These are phyloP conservation scores for Alethe castanea DNA, from an alignment of 2,113 vertebrate species.

Conservation along the genomic window DNA sequence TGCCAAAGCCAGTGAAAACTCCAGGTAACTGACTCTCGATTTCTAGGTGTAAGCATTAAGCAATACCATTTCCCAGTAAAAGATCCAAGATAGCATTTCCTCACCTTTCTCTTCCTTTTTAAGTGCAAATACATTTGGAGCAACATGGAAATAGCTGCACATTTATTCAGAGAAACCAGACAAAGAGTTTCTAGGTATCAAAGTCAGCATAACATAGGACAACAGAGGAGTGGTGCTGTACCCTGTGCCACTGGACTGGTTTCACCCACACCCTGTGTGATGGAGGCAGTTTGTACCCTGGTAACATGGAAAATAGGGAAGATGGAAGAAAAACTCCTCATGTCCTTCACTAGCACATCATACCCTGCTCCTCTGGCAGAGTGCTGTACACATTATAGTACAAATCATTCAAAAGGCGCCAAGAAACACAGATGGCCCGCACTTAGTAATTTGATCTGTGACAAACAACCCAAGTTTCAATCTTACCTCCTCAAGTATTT, in stretches of 20 bases:
- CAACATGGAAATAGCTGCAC: background rate
- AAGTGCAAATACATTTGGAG: background rate
- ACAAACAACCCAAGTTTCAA: background rate
- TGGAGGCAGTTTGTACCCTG: background rate
- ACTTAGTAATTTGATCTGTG: background rate
- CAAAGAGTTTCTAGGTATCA: background rate
- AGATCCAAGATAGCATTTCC: background rate
- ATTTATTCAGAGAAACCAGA: background rate
- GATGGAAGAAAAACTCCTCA: background rate
- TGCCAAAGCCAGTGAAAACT: background rate
- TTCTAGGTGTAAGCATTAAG: background rate
- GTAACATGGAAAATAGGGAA: background rate
- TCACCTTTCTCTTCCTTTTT: background rate
- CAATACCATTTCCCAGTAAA: background rate
- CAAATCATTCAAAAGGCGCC: rapidly evolving
- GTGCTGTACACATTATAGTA: background rate
- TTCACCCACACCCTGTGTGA: background rate
- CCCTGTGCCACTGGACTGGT: background rate
- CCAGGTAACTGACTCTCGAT: background rate
- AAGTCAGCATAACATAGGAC: background rate
- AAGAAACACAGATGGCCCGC: background rate
- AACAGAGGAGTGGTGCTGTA: background rate
- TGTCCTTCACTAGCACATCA: background rate
- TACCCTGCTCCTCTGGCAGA: background rate
- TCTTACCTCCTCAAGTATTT: background rate